A percentile compares a stretch with the other conserved stretches of the same genome.
These are phyloP conservation scores for Agrochola macilenta DNA, from an alignment of 2,888 invertebrate genomes.

Conservation along the genomic window DNA sequence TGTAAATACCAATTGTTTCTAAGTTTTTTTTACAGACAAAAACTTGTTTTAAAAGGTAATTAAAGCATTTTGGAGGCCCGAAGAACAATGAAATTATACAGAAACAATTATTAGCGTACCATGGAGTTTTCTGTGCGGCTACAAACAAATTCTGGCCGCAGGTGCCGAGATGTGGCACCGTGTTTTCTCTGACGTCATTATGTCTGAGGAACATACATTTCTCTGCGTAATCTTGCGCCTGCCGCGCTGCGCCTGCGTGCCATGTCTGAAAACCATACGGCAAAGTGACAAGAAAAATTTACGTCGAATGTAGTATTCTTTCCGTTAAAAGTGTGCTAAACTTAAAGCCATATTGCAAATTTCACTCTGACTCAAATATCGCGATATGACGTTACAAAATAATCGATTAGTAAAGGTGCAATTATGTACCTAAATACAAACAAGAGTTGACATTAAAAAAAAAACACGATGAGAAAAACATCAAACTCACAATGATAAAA, in stretches of 20 bases:
- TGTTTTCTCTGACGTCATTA: conserved; percentile 92
- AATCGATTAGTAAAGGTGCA: background rate
- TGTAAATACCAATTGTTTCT: conserved; percentile 15
- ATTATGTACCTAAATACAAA: conserved; percentile 4
- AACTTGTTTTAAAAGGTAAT: conserved; percentile 26
- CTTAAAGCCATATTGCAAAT: background rate
- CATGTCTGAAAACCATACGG: conserved; percentile 90
- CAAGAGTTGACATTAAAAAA: background rate
- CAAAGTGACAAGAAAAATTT: background rate
- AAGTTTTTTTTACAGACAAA: conserved; percentile 31
- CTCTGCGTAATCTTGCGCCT: conserved; percentile 94
- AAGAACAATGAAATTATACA: conserved; percentile 1
- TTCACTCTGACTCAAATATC: background rate
- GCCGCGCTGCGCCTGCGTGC: conserved; percentile 93
- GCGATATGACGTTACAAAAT: background rate
- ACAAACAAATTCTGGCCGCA: conserved; percentile 96
- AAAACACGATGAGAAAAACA: background rate
- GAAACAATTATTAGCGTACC: conserved; percentile 86
- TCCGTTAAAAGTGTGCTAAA: background rate
- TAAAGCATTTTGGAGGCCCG: conserved; percentile 25
- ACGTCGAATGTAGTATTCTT: background rate
- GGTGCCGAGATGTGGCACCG: conserved; percentile 92
- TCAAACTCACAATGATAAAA: background rate
- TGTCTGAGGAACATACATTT: conserved; percentile 93
- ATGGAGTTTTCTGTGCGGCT: conserved; percentile 94